phyloP scores from a whole-genome alignment of 1,140 invertebrate species.

The Zaprionus kolodkinae region DNA sequence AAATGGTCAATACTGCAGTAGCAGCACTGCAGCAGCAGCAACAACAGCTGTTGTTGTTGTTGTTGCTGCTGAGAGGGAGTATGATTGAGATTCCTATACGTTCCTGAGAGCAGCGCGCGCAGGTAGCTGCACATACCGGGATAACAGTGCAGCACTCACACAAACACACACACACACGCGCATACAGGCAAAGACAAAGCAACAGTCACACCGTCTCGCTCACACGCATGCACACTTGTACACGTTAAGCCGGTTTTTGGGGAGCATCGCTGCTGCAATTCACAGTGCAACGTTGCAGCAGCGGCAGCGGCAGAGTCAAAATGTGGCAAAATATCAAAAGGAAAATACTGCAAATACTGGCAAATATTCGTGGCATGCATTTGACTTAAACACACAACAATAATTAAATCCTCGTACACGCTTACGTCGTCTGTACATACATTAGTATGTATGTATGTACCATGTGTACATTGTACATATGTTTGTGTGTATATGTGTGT shows the following conservation, averaged over 20 bases:
- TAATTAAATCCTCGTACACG: conserved; percentile 57
- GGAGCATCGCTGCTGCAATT: conserved; percentile 45
- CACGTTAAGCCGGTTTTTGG: conserved; percentile 67
- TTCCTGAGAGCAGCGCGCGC: conserved; percentile 12
- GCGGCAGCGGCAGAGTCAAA: conserved; percentile 7
- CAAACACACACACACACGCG: no score
- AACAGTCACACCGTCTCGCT: neutral
- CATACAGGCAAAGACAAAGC: conserved; percentile 17
- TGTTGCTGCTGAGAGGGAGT: conserved; percentile 25
- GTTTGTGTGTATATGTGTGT: conserved; percentile 7
- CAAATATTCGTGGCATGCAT: conserved; percentile 35
- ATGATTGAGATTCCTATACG: conserved; percentile 24
- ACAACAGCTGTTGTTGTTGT: conserved; percentile 9
- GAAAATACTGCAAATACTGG: conserved; percentile 31
- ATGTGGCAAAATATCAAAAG: conserved; percentile 21
- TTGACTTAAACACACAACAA: conserved; percentile 46
- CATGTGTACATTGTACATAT: conserved; percentile 6
- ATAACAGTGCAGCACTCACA: conserved; percentile 39
- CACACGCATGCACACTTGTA: conserved; percentile 32
- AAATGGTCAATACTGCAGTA: conserved; percentile 51
- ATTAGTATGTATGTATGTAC: conserved; percentile 1
- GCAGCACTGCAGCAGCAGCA: conserved; percentile 15
- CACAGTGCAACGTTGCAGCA: conserved; percentile 51
- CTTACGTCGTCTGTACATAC: neutral
- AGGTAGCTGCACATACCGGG: conserved; percentile 26